Percentiles rank a stretch among this genome's conserved stretches.
Conservation (phyloP, 1,140 invertebrate species). For the Drosophila pandora region DNA sequence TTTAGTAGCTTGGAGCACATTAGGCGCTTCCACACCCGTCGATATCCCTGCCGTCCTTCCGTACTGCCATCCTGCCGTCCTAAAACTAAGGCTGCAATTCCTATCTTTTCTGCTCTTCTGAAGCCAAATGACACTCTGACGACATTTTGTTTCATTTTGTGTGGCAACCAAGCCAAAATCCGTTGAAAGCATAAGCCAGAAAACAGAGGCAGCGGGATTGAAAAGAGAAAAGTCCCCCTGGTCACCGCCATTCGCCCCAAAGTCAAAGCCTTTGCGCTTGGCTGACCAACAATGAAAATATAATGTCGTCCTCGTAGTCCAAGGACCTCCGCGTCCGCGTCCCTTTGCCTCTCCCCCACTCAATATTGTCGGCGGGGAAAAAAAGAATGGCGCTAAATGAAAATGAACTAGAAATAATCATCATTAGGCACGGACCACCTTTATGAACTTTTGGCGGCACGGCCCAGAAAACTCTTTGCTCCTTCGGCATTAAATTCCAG, state of each 20-base stretch:
- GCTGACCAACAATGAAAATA: conserved; percentile 80
- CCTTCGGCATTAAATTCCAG: conserved; percentile 9
- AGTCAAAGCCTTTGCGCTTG: conserved; percentile 70
- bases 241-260: conserved; percentile 14
- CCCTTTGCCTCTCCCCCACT: background rate
- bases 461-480: conserved; percentile 19
- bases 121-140: conserved; percentile 74
- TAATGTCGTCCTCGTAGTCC: conserved; percentile 50
- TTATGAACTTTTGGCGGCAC: conserved; percentile 60
- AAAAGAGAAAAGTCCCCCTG: conserved; percentile 10
- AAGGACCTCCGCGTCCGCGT: conserved; percentile 1
- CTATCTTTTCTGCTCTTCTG: conserved; percentile 22
- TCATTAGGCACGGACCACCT: conserved; percentile 64
- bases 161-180: conserved; percentile 68
- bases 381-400: conserved; percentile 67
- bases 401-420: conserved; percentile 79
- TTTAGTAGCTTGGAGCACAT: conserved; percentile 68
- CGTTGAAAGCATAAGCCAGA: conserved; percentile 80
- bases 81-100: conserved; percentile 44
- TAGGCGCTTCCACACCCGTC: conserved; percentile 51
- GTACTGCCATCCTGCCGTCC: background rate
- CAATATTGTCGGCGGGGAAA: conserved; percentile 36
- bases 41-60: conserved; percentile 5
- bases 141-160: conserved; percentile 69
- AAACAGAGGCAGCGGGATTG: conserved; percentile 30